Conservation (phyloP, 2,113 vertebrate genomes). For the Ictalurus punctatus region DNA sequence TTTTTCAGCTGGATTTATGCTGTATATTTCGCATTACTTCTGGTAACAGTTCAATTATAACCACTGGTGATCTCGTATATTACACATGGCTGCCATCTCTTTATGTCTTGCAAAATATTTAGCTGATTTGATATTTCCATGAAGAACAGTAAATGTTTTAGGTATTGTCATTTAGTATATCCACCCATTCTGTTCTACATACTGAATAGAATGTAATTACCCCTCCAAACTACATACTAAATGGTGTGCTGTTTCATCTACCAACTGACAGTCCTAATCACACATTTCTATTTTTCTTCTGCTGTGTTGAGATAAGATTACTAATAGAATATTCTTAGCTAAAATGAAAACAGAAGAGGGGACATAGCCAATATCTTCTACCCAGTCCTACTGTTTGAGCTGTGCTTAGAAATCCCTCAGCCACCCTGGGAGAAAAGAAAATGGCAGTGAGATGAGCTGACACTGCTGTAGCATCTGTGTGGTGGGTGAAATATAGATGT, state of each 20-base stretch:
- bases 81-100: not conserved
- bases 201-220: not conserved
- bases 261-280: not conserved
- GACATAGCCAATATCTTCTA: not conserved
- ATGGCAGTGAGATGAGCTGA: conserved; percentile 10
- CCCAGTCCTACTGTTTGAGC: not conserved
- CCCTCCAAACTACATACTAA: not conserved
- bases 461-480: conserved; percentile 21
- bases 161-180: not conserved
- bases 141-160: not conserved
- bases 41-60: not conserved
- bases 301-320: not conserved
- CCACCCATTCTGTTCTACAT: not conserved
- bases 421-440: not conserved
- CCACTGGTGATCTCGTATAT: not conserved
- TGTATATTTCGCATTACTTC: not conserved
- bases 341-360: not conserved
- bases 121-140: not conserved
- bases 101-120: not conserved
- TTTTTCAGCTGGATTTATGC: not conserved
- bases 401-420: not conserved
- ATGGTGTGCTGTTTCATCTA: not conserved
- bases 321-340: not conserved
- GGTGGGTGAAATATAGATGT: conserved; percentile 20
- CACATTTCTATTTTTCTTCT: not conserved